Base-by-base conservation (phyloP, 1,140 invertebrate genomes). In the Anadara kagoshimensis region DNA sequence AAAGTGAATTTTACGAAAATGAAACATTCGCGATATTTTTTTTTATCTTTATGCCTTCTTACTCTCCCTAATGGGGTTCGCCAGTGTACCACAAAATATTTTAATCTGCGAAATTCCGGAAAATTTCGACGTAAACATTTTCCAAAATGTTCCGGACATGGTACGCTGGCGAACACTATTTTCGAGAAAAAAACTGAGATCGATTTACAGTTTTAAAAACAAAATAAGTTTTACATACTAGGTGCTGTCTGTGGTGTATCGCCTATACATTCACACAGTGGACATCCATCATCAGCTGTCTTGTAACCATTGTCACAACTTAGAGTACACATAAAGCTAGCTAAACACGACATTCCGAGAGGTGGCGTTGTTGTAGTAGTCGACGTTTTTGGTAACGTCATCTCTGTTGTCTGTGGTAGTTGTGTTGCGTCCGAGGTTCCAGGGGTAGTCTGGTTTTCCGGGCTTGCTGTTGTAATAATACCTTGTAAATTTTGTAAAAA, bases 321-420 rank as follows among this genome's bases (percentile, higher is more conserved):
- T 24, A 43, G 47, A 1, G 73, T 70, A 49, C 73, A 75, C 20
- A 75, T 58, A 24, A 75, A 75, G 29, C 53, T 75, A 22, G 51
- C 44, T 14, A 75, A 24, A 54, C 73, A 75, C 0, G 73, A 61
- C 43, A 63, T 71, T n/a, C 69, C 69, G 24, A 71, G 51, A n/a
- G 69, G 69, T 36, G 69, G 69, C 14, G 49, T 36, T n/a, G 26
- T 18, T 26, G 69, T 71, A 12, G 73, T 66, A 12, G 57, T 70
- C 2, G 67, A 36, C 2, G 36, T 11, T 24, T 41, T 29, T 43
- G 44, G 20, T 51, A n/a, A 47, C 47, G 62, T 26, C 44, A 47
- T 64, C 62, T 49, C 24, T 12, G 64, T 67, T 20, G 64, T 18
- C 11, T 1, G 22, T 14, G 44, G 26, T 16, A 26, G 44, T 24